phyloP scores from a whole-genome alignment of 2,797 vertebrate species.

The Girardinus metallicus region DNA sequence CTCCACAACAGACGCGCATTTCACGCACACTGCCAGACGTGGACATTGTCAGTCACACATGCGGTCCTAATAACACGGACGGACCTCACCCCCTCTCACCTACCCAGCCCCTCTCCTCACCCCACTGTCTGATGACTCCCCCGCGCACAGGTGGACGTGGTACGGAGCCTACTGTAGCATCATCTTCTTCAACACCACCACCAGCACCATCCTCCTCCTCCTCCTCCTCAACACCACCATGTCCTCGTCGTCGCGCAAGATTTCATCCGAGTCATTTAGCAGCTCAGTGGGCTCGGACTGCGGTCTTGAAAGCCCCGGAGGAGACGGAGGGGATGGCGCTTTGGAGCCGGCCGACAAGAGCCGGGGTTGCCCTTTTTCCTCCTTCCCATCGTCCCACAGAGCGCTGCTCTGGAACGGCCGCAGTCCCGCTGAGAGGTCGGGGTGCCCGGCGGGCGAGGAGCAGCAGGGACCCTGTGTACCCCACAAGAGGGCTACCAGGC shows the following conservation, averaged over 20 bases:
- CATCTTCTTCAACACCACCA: constrained; percentile 46
- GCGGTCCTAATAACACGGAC: constrained; percentile 45
- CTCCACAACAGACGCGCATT: constrained; percentile 51
- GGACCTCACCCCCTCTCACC: constrained; percentile 27
- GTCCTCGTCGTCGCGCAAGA: constrained; percentile 92
- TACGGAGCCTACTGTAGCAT: constrained; percentile 72
- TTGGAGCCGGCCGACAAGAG: constrained; percentile 69
- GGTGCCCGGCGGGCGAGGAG: constrained; percentile 70
- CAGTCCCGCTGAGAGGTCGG: constrained; percentile 82
- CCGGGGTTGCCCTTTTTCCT: constrained; percentile 75
- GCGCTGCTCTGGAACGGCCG: constrained; percentile 90
- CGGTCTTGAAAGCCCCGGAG: constrained; percentile 88
- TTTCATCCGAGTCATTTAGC: constrained; percentile 97
- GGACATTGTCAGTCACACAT: constrained; percentile 34
- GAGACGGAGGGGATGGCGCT: constrained; percentile 79
- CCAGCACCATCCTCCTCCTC: constrained; percentile 32
- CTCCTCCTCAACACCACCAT: constrained; percentile 58
- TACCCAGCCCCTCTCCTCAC: constrained; percentile 13
- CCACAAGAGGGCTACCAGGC: constrained; percentile 80
- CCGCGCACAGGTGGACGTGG: constrained; percentile 70
- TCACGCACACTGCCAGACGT: constrained; percentile 43
- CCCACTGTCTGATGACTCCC: constrained; percentile 80
- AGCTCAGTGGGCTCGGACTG: constrained; percentile 95
- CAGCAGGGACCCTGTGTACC: constrained; percentile 57
- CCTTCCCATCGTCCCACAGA: constrained; percentile 80